A percentile compares a stretch with the other conserved stretches of the same genome.
Evolutionary conservation across 2,888 invertebrate species (phyloP).

Genomic region (Drosophila ustulata): DNA sequence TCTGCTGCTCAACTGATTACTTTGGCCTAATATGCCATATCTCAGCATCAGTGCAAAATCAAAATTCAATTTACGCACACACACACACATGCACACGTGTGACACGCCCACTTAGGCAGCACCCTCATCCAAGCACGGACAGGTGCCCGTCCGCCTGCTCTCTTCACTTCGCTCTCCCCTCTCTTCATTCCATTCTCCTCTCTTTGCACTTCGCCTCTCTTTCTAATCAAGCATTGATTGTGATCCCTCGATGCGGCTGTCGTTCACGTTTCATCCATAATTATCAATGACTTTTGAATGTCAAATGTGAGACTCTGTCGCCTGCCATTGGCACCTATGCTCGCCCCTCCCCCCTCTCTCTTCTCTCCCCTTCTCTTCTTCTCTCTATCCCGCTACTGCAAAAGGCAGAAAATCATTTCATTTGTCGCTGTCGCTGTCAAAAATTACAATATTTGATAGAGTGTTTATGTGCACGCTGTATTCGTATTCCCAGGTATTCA

Average conservation of each 20-base stretch:
- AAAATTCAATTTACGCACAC: constrained; percentile 81
- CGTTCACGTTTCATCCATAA: constrained; percentile 80
- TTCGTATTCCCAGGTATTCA: constrained; percentile 3
- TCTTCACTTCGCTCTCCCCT: not conserved
- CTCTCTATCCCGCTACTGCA: not conserved
- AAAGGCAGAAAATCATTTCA: constrained; percentile 70
- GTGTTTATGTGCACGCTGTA: constrained; percentile 62
- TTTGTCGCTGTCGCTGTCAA: constrained; percentile 76
- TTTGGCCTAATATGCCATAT: constrained; percentile 80
- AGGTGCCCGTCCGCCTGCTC: constrained; percentile 49
- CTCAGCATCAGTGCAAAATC: constrained; percentile 81
- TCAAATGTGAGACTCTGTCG: constrained; percentile 69
- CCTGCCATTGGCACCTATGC: constrained; percentile 65
- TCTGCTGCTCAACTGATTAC: constrained; percentile 69
- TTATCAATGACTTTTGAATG: constrained; percentile 80
- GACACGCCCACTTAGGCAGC: constrained; percentile 46
- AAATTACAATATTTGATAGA: constrained; percentile 81
- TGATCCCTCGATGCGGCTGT: constrained; percentile 81
- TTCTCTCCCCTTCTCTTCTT: not conserved
- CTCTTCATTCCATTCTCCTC: not conserved
- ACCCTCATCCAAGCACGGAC: constrained; percentile 55
- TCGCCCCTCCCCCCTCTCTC: not conserved
- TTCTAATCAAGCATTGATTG: constrained; percentile 82
- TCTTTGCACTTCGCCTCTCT: constrained; percentile 11
- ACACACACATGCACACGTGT: constrained; percentile 47